These are phyloP conservation scores for Tylochromis polylepis DNA, from an alignment of 2,113 vertebrate genomes.

Conservation along the genomic window DNA sequence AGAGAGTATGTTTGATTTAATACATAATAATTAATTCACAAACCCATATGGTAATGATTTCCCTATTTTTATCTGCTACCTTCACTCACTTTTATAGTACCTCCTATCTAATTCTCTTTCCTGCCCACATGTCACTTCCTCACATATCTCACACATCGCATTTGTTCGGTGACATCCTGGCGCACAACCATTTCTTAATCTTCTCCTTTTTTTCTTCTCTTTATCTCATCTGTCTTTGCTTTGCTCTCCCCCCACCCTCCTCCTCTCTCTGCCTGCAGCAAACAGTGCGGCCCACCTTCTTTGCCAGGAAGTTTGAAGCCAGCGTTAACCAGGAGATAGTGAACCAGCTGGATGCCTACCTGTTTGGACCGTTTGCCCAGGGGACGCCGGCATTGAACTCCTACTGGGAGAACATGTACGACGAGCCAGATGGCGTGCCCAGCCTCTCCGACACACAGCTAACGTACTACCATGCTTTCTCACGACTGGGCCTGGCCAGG, in stretches of 20 bases:
- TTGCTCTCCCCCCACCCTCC: neutral
- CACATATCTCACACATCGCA: slow-evolving; percentile 8
- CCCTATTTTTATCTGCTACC: neutral
- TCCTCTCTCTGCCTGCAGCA: slow-evolving; percentile 73
- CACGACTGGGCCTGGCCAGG: slow-evolving; percentile 82
- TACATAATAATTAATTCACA: neutral
- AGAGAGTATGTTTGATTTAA: slow-evolving; percentile 18
- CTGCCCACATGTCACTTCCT: slow-evolving; percentile 1
- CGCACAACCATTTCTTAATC: slow-evolving; percentile 25
- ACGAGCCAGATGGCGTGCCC: slow-evolving; percentile 84
- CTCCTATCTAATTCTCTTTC: neutral
- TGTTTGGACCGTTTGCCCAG: slow-evolving; percentile 84
- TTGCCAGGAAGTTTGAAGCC: slow-evolving; percentile 95
- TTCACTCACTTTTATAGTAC: neutral
- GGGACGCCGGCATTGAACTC: slow-evolving; percentile 83
- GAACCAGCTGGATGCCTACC: slow-evolving; percentile 88
- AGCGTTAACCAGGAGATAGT: slow-evolving; percentile 97
- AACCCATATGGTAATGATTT: neutral
- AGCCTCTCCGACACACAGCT: slow-evolving; percentile 83
- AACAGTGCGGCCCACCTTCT: slow-evolving; percentile 94
- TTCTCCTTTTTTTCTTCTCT: slow-evolving; percentile 9
- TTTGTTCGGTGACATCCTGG: slow-evolving; percentile 15
- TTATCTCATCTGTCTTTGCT: slow-evolving; percentile 11
- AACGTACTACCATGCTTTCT: slow-evolving; percentile 89
- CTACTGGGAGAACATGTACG: slow-evolving; percentile 92